These are phyloP conservation scores for Nothoprocta pentlandii DNA, from an alignment of 2,113 vertebrate species.

Conservation along the genomic window DNA sequence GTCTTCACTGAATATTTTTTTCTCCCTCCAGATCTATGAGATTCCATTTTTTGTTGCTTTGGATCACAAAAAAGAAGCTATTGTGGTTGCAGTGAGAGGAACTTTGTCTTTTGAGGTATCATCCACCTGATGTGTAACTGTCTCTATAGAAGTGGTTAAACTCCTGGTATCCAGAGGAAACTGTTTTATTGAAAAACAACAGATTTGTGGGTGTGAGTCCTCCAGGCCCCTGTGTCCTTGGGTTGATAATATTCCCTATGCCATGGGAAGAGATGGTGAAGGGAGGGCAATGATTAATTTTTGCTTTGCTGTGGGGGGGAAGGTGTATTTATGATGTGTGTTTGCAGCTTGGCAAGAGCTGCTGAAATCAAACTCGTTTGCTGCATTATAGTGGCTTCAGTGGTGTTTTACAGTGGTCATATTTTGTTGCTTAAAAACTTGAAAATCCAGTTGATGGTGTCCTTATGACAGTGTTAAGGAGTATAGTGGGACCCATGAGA, in stretches of 20 bases:
- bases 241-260: neutral
- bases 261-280: neutral
- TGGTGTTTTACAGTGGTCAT: neutral
- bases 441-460: neutral
- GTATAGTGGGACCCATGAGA: accelerated
- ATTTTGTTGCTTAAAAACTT: neutral
- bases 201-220: neutral
- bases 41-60: slow-evolving; percentile 95
- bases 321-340: neutral
- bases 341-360: neutral
- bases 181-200: neutral
- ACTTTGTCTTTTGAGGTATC: slow-evolving; percentile 94
- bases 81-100: slow-evolving; percentile 94
- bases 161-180: neutral
- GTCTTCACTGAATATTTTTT: neutral
- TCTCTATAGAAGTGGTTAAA: neutral
- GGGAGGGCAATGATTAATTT: neutral
- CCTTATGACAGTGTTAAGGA: neutral
- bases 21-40: slow-evolving; percentile 89
- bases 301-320: neutral
- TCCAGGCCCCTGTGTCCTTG: neutral
- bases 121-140: neutral
- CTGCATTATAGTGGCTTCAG: neutral
- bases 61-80: slow-evolving; percentile 92
- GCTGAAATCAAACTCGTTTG: neutral